Evolutionary conservation across 2,888 invertebrate species (phyloP), one percentile per base, ranked within the genome.

Genomic region (Parasteatoda lunata): DNA sequence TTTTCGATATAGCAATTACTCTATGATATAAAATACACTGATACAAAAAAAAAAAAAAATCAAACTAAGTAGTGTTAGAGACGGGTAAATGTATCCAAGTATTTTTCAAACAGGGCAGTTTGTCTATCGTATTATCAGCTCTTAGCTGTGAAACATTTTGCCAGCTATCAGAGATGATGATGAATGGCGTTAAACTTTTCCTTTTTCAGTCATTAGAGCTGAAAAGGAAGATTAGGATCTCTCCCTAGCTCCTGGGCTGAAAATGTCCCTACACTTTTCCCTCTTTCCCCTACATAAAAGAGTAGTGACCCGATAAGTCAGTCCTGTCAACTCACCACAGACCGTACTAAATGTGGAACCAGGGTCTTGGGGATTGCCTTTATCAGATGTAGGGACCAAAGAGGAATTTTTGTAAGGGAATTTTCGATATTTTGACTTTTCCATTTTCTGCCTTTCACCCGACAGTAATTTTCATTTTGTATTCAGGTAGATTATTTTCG

Each of bases 181-280:
- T 81, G 69, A 69, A 81, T 75, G 81, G 51, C 75, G 75, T 75
- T 73, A 73, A 81, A 81, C 81, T 81, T 81, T 81, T 59, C 59
- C 81, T 81, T 81, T 81, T 81, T 68, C 81, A 75, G 81, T 81
- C 81, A 81, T 81, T 81, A 81, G 75, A 81, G 81, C 65, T 81
- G 75, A 81, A 81, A 81, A 81, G 75, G 49, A 66, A 81, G 81
- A 81, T 81, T 81, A 59, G 81, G 54, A 81, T 81, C 73, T 81
- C 69, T 15, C 65, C 69, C 49, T 30, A 66, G 72, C 81, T 81
- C 81, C 73, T 69, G 73, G 66, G 65, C 70, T 49, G 75, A 49
- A 68, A 68, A 51, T 66, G 49, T 9, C 47, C 52, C 72, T 51
- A 13, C 73, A 5, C 68, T 59, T n/a, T 54, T 52, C 47, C 80